Evolutionary conservation across 1,140 invertebrate species (phyloP).

Genomic region (silkworm (Bombyx mori)): DNA sequence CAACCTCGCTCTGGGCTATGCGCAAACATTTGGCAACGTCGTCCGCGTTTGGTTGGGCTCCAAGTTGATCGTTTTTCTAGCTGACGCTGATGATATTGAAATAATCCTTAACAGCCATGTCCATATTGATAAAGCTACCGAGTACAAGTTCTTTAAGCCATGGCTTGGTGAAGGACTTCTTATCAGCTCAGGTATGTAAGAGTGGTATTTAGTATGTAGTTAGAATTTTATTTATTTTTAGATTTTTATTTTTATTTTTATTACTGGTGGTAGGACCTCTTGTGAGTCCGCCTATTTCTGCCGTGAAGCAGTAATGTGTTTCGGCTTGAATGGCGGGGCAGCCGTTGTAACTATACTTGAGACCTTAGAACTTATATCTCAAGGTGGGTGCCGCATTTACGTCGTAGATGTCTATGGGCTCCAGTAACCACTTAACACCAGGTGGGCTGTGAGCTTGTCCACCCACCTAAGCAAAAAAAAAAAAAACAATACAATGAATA

Average conservation of each 20-base stretch:
- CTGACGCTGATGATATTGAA: constrained; percentile 79
- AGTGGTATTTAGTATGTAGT: not conserved
- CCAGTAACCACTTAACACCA: no score
- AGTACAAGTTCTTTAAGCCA: constrained; percentile 89
- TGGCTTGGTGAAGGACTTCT: constrained; percentile 92
- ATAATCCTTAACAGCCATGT: constrained; percentile 78
- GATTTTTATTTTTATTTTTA: not conserved
- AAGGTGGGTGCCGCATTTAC: no score
- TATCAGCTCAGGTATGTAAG: constrained; percentile 76
- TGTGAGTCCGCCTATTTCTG: no score
- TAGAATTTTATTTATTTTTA: not conserved
- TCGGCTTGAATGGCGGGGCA: not conserved
- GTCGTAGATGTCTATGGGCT: no score
- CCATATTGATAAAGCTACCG: constrained; percentile 85
- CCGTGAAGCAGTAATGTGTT: no score
- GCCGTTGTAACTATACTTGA: not conserved
- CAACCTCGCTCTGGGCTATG: constrained; percentile 47
- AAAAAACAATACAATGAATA: not conserved
- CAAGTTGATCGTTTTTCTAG: constrained; percentile 75
- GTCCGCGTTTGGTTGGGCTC: constrained; percentile 76
- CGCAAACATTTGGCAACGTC: constrained; percentile 73
- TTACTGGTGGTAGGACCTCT: not conserved
- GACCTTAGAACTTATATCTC: no score
- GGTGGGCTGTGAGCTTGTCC: no score
- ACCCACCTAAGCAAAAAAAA: not conserved